Percentiles rank a stretch among this genome's conserved stretches.
Conservation (phyloP, 1,140 invertebrate species). For the Drosophila repletoides region DNA sequence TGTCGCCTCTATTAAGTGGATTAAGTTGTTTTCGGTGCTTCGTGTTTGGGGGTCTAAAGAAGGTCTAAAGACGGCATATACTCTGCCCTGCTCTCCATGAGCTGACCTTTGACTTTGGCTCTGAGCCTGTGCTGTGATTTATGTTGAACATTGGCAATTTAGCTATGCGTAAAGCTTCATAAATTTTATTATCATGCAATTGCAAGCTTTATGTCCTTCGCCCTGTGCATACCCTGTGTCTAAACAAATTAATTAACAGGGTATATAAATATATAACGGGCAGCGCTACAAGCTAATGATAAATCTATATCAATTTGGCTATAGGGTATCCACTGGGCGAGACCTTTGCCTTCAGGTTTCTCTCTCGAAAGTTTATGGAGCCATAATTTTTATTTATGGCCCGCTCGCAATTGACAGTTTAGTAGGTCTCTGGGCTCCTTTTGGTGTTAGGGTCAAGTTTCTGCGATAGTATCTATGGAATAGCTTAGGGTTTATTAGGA, state of each 20-base stretch:
- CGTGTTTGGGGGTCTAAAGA: not conserved
- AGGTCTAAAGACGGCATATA: not conserved
- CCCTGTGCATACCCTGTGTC: slow-evolving; percentile 11
- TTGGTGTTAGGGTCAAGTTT: slow-evolving; percentile 12
- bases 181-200: slow-evolving; percentile 79
- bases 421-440: slow-evolving; percentile 39
- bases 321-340: too few species aligned
- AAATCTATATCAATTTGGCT: too few species aligned
- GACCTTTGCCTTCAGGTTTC: too few species aligned
- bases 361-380: slow-evolving; percentile 62
- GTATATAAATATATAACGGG: not conserved
- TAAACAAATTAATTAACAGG: not conserved
- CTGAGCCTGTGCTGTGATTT: slow-evolving; percentile 54
- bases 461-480: slow-evolving; percentile 52
- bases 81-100: slow-evolving; percentile 2
- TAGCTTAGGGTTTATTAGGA: slow-evolving; percentile 38
- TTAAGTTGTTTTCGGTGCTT: slow-evolving; percentile 65
- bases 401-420: slow-evolving; percentile 68
- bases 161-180: slow-evolving; percentile 68
- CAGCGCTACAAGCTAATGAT: not conserved
- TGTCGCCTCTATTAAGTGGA: slow-evolving; percentile 74
- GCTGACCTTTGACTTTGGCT: slow-evolving; percentile 26
- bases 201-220: slow-evolving; percentile 44
- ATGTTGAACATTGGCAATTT: slow-evolving; percentile 73
- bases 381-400: slow-evolving; percentile 77